Evolutionary conservation across 2,888 invertebrate species (phyloP).

Genomic region (Eristalis intricaria): DNA sequence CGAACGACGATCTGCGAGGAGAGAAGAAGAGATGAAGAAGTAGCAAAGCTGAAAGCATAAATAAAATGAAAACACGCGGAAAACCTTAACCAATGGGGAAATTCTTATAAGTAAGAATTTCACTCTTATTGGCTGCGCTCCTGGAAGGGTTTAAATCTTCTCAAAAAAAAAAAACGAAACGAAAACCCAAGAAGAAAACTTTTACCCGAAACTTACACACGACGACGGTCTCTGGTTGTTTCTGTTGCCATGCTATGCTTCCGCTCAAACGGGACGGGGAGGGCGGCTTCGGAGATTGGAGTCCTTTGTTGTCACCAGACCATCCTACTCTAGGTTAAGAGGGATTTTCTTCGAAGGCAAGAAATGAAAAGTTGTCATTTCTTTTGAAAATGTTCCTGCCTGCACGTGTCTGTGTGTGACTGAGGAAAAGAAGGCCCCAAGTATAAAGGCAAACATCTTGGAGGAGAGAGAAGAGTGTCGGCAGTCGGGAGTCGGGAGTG

Average conservation of each 20-base stretch:
- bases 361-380: neutral
- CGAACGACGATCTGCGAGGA: neutral
- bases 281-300: neutral
- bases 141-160: slow-evolving; percentile 55
- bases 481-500: neutral
- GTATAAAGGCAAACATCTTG: no score
- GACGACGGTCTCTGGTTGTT: slow-evolving; percentile 1
- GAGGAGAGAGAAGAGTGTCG: neutral
- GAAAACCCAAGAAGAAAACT: neutral
- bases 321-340: neutral
- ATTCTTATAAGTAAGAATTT: slow-evolving; percentile 66
- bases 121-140: slow-evolving; percentile 65
- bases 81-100: slow-evolving; percentile 69
- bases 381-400: neutral
- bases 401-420: neutral
- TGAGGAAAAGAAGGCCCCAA: neutral
- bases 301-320: neutral
- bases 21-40: slow-evolving; percentile 9
- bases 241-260: neutral
- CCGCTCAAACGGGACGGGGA: neutral
- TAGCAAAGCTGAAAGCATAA: slow-evolving; percentile 33
- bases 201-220: slow-evolving; percentile 22
- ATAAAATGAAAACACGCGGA: slow-evolving; percentile 67
- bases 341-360: neutral
- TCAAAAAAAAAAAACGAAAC: slow-evolving; percentile 32